These are phyloP conservation scores for Gorsachius magnificus DNA, from an alignment of 2,797 vertebrate genomes.

Conservation along the genomic window DNA sequence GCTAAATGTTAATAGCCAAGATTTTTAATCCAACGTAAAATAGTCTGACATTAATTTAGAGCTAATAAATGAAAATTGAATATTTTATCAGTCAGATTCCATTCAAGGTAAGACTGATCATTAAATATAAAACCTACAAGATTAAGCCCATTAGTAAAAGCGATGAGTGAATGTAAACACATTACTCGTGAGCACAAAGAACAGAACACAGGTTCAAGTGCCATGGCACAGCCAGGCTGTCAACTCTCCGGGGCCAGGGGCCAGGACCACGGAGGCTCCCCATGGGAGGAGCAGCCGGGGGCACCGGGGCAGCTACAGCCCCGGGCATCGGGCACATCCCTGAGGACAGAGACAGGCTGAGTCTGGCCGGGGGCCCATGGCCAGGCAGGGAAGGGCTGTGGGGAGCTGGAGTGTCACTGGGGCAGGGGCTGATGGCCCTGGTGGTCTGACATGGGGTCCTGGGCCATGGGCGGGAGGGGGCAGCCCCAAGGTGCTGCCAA, in stretches of 20 bases:
- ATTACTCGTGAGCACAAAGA: neutral
- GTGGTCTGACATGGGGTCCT: neutral
- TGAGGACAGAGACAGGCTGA: rapidly evolving
- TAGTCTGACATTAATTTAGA: neutral
- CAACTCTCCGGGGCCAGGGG: neutral
- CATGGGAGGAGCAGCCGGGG: rapidly evolving
- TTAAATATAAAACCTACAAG: neutral
- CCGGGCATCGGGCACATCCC: neutral
- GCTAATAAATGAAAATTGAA: neutral
- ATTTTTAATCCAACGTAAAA: neutral
- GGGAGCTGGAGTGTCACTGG: neutral
- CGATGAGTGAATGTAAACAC: neutral
- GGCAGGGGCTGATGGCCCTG: rapidly evolving
- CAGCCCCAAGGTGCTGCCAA: neutral
- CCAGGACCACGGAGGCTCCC: rapidly evolving
- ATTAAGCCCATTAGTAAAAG: neutral
- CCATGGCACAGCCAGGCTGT: rapidly evolving
- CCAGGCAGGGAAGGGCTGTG: neutral
- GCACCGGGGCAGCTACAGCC: neutral
- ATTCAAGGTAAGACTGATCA: neutral
- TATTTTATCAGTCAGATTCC: neutral
- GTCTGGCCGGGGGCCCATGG: neutral
- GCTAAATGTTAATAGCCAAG: neutral
- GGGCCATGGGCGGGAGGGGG: rapidly evolving
- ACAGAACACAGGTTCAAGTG: neutral